These are phyloP conservation scores for Rhodinocichla rosea DNA, from an alignment of 2,113 vertebrate species.

Conservation along the genomic window DNA sequence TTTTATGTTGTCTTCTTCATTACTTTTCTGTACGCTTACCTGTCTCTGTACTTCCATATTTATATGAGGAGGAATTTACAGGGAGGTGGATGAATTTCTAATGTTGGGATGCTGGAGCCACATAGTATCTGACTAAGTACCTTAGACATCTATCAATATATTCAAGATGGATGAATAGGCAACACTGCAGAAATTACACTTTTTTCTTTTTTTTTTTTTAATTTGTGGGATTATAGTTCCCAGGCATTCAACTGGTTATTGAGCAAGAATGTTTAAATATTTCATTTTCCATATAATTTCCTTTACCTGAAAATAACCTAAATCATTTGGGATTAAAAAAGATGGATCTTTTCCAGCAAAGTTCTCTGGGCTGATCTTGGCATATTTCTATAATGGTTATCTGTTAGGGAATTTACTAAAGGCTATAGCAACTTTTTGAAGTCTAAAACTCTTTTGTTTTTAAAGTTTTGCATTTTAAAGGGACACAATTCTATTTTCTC, in stretches of 20 bases:
- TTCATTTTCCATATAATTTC: background rate
- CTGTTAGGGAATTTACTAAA: background rate
- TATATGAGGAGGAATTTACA: background rate
- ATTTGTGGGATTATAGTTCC: background rate
- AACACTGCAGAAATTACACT: background rate
- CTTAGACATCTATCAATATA: background rate
- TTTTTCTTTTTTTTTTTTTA: background rate
- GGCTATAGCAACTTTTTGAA: background rate
- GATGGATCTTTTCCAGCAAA: background rate
- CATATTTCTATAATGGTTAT: background rate
- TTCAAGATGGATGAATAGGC: background rate
- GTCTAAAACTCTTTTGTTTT: background rate
- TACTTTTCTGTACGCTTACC: background rate
- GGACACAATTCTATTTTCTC: background rate
- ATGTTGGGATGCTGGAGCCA: background rate
- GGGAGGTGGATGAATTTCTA: background rate
- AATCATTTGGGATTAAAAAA: background rate
- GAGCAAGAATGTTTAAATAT: background rate
- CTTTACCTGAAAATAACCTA: background rate
- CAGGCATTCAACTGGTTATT: background rate
- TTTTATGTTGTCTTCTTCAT: background rate
- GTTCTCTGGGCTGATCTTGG: background rate
- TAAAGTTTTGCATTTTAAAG: background rate
- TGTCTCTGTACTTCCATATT: background rate
- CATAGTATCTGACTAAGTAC: background rate